phyloP scores from a whole-genome alignment of 2,797 vertebrate species.

The Leucoraja ocellata region DNA sequence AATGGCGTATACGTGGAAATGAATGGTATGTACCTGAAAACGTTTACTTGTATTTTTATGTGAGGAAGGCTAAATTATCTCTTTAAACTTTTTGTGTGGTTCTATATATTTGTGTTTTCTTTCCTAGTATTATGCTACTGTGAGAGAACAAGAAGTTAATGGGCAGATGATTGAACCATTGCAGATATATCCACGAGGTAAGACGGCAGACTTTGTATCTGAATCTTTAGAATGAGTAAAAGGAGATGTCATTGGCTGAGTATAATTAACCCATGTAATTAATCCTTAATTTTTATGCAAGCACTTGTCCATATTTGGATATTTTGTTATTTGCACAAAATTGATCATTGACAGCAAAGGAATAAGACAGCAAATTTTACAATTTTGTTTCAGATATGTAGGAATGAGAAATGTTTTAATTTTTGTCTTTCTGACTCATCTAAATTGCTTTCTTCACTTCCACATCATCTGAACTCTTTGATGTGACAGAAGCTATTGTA shows the following conservation, averaged over 20 bases:
- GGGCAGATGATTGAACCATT: slow-evolving; percentile 86
- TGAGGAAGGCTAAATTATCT: neutral
- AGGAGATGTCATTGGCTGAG: neutral
- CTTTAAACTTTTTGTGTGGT: neutral
- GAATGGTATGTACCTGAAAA: neutral
- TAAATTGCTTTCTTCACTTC: neutral
- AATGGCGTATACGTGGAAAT: neutral
- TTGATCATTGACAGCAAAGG: neutral
- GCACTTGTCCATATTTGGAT: neutral
- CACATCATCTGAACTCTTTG: neutral
- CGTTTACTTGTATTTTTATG: neutral
- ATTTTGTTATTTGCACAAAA: neutral
- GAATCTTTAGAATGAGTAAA: neutral
- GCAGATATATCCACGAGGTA: slow-evolving; percentile 98
- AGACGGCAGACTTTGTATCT: slow-evolving; percentile 33
- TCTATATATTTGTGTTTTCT: slow-evolving; percentile 41
- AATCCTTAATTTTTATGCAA: neutral
- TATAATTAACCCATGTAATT: neutral
- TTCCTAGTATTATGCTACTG: slow-evolving; percentile 85
- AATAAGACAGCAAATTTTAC: neutral
- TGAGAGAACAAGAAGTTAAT: slow-evolving; percentile 89
- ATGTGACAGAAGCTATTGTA: neutral
- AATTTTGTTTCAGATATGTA: no score
- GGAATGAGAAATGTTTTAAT: neutral
- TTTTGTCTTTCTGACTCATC: neutral